These are phyloP conservation scores for Endomychus coccineus DNA, from an alignment of 2,888 invertebrate species.

Conservation along the genomic window DNA sequence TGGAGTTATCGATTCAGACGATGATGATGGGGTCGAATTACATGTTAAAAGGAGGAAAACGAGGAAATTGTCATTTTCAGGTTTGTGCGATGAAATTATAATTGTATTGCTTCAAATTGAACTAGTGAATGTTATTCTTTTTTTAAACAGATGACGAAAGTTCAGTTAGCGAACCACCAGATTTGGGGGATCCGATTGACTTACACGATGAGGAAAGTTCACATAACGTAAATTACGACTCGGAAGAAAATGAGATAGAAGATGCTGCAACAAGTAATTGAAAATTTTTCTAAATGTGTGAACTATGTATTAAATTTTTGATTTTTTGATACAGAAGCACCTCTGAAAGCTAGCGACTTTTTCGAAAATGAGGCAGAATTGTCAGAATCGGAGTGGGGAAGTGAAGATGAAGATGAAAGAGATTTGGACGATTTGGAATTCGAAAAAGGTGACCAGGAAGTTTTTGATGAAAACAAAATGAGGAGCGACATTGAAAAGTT, in stretches of 20 bases:
- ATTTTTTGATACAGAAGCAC: conserved; percentile 6
- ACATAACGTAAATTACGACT: conserved; percentile 62
- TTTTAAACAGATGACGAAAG: background rate
- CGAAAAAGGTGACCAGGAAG: conserved; percentile 79
- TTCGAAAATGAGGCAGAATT: conserved; percentile 87
- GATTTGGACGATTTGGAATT: conserved; percentile 72
- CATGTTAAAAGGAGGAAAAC: conserved; percentile 28
- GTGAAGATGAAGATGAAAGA: conserved; percentile 81
- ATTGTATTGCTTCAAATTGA: background rate
- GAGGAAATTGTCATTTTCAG: conserved; percentile 47
- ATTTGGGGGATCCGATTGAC: background rate
- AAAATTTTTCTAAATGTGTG: conserved; percentile 3
- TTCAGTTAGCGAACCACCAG: background rate
- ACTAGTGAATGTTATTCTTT: background rate
- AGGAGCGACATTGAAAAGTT: conserved; percentile 74
- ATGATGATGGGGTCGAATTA: conserved; percentile 25
- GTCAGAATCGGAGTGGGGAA: conserved; percentile 85
- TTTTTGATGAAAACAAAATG: conserved; percentile 71
- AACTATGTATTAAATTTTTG: background rate
- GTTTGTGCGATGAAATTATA: conserved; percentile 23
- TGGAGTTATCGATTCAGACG: conserved; percentile 31
- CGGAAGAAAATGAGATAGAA: conserved; percentile 71
- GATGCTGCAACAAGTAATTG: conserved; percentile 36
- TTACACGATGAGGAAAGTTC: conserved; percentile 38
- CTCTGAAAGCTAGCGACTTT: conserved; percentile 56